phyloP scores from a whole-genome alignment of 2,113 vertebrate genomes.

The Galemys pyrenaicus region DNA sequence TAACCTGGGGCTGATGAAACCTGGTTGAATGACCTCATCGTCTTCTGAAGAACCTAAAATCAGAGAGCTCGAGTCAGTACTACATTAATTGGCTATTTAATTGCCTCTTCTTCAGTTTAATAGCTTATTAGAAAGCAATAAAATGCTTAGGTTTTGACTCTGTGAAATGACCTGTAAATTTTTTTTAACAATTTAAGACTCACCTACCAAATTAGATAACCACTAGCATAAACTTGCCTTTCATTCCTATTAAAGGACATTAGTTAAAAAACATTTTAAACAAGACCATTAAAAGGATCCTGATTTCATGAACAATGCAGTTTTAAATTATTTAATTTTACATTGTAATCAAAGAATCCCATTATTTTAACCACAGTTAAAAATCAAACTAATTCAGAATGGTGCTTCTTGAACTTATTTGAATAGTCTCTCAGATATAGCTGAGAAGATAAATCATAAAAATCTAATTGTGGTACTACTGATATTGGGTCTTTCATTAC shows the following conservation, averaged over 20 bases:
- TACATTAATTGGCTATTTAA: conserved; percentile 81
- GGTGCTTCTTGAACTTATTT: conserved; percentile 43
- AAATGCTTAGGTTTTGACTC: conserved; percentile 80
- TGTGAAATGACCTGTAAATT: conserved; percentile 84
- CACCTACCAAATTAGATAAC: conserved; percentile 79
- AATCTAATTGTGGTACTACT: conserved; percentile 38
- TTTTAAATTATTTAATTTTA: conserved; percentile 72
- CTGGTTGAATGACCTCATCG: conserved; percentile 89
- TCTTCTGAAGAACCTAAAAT: conserved; percentile 90
- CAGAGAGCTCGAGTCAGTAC: conserved; percentile 88
- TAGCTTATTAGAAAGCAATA: conserved; percentile 83
- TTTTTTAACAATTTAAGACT: conserved; percentile 72
- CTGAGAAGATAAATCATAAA: conserved; percentile 42
- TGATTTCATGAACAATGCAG: conserved; percentile 76
- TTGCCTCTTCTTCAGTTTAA: conserved; percentile 84
- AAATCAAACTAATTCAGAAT: conserved; percentile 31
- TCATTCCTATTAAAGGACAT: conserved; percentile 28
- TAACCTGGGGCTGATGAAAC: conserved; percentile 89
- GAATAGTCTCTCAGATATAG: conserved; percentile 4
- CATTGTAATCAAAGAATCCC: conserved; percentile 74
- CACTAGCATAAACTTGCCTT: conserved; percentile 60
- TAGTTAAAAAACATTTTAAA: conserved; percentile 45
- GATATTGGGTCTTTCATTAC: not conserved
- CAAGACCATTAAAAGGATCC: conserved; percentile 50
- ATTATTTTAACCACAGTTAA: not conserved